Base-by-base conservation (phyloP, 2,888 invertebrate species). In the Caenorhabditis drosophilae region DNA sequence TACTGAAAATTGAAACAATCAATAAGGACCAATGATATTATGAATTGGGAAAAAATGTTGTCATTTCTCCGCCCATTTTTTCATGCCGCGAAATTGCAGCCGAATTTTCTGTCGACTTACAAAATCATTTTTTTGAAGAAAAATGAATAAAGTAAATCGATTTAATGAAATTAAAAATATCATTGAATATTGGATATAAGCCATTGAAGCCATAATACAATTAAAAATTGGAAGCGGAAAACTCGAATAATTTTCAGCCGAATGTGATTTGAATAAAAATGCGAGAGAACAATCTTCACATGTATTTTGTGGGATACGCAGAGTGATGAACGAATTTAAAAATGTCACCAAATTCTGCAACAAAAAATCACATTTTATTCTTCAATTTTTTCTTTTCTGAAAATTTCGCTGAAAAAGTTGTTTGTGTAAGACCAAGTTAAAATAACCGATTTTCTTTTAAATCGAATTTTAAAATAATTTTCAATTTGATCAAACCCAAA, bases 291-390 rank as follows among this genome's bases (percentile, higher is more conserved):
- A 62, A n/a, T 54, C 31, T n/a, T 50, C 42, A 34, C 58, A 67
- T 23, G 67, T 67, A 31, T 58, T 58, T 27, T 67, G 67, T 18
- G 67, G 67, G 4, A 49, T 42, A 16, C 67, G 57, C 16, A 67
- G 52, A 7, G 58, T 67, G 9, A 67, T 44, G 48, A 58, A 58
- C 12, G 58, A 55, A 45, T 67, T 67, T 40, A 62, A 26, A 36
- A 62, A 67, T 15, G 62, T 62, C 6, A 67, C 2, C 11, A 61
- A 15, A 23, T 67, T 67, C 67, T 67, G 45, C 31, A 9, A 12
- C 31, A 31, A 31, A 31, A 31, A 31, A 31, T 9, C 6, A 31
- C 6, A 31, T 31, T 31, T 12, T 31, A 12, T 6, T 31, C 31
- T 31, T 12, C 31, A 12, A 31, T 9, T 9, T 31, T 31, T 6